Base-by-base conservation (phyloP, 2,888 invertebrate genomes). In the Dolomedes plantarius region DNA sequence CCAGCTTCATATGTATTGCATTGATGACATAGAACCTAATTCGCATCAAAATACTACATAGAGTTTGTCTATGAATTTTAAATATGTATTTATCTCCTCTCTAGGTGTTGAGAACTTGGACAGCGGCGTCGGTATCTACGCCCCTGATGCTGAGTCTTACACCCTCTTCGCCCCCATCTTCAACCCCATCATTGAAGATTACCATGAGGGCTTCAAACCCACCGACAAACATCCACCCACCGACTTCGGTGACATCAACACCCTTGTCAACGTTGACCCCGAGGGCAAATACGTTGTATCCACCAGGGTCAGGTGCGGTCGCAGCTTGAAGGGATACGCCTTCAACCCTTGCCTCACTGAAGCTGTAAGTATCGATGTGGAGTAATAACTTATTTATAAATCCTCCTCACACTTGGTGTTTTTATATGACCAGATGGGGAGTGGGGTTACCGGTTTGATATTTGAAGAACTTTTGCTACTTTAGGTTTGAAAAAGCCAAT, bases 261-360 rank as follows among this genome's bases (percentile, higher is more conserved):
- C 94, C 90, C 95, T 98, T 90, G 95, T 95, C 91, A 97, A 98
- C 92, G 94, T 98, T 90, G 98, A 98, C 93, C 97, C 98, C 50
- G 90, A 91, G 67, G 90, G 91, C 77, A 90, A 98, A 92, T 97
- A 93, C 93, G 95, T 99, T 89, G 96, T 98, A 89, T 97, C 98
- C 81, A 98, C 98, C 91, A 96, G 98, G 91, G 97, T 98, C 87
- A 95, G 98, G 91, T 98, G 98, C 93, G 98, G 98, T 88, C 96
- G 98, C 91, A 97, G 97, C 91, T 90, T 92, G 36, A 89, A 92
- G 91, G 98, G 98, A 87, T 98, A 97, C 92, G 97, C 98, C 90
- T 98, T 98, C 95, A 98, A 98, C 94, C 98, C 98, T 89, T 98
- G 98, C 93, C 93, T 98, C 89, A 97, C 96, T 87, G 98, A 98